Percentiles rank a stretch among this genome's conserved stretches.
These are phyloP conservation scores for Daubentonia madagascariensis DNA, from an alignment of 2,113 vertebrate genomes.

Conservation along the genomic window DNA sequence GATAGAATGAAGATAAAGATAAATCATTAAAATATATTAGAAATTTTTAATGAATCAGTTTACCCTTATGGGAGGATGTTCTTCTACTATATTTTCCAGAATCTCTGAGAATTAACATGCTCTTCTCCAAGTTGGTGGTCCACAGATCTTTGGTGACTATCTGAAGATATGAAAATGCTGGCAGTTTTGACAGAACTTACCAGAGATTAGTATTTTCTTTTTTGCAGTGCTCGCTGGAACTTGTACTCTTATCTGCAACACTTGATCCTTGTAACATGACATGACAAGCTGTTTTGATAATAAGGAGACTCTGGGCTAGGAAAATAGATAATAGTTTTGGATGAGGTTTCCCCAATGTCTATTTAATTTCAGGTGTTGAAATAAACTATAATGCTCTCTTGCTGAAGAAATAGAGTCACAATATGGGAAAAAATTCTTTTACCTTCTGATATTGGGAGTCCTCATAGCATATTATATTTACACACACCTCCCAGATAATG, in stretches of 20 bases:
- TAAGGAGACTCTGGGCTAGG: neutral
- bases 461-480: constrained; percentile 87
- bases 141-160: neutral
- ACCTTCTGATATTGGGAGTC: constrained; percentile 78
- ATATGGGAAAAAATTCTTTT: constrained; percentile 85
- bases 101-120: neutral
- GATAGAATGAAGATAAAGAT: neutral
- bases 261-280: neutral
- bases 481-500: constrained; percentile 83
- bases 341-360: neutral
- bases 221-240: neutral
- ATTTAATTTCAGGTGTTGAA: neutral
- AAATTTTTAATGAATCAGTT: neutral
- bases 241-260: neutral
- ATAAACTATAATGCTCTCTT: neutral
- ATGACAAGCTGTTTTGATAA: neutral
- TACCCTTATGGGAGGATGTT: neutral
- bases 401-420: neutral
- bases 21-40: neutral
- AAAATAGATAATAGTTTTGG: neutral
- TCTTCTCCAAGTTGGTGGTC: neutral
- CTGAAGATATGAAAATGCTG: neutral
- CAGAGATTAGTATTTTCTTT: neutral
- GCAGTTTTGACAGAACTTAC: neutral
- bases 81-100: neutral